A percentile compares a stretch with the other conserved stretches of the same genome.
phyloP scores from a whole-genome alignment of 2,113 vertebrate genomes.

The Caranx melampygus region DNA sequence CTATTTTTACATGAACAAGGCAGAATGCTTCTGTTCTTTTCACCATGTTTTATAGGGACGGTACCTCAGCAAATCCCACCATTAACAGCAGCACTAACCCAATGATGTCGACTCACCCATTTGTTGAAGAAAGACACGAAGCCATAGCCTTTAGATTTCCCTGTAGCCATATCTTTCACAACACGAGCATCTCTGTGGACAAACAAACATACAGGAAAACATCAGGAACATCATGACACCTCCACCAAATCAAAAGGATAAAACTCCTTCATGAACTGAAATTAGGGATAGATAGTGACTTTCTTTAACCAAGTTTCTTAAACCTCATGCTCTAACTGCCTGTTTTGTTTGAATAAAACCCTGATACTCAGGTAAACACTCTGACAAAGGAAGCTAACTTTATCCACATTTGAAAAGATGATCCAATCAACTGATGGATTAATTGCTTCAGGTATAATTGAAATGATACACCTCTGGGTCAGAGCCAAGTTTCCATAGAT shows the following conservation, averaged over 20 bases:
- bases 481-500: neutral
- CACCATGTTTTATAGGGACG: neutral
- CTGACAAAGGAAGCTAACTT: neutral
- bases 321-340: neutral
- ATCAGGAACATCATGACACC: neutral
- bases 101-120: constrained; percentile 86
- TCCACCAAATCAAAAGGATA: neutral
- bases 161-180: constrained; percentile 98
- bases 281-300: neutral
- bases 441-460: neutral
- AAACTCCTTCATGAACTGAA: neutral
- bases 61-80: neutral
- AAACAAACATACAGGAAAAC: constrained; percentile 19
- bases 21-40: neutral
- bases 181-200: constrained; percentile 93
- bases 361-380: neutral
- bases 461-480: neutral
- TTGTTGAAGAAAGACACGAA: constrained; percentile 99
- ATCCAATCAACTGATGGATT: neutral
- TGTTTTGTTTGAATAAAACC: neutral
- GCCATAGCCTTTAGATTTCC: constrained; percentile 98
- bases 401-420: too few relatives aligned
- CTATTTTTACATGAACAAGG: neutral
- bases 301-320: neutral
- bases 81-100: neutral